These are phyloP conservation scores for Sternarchorhynchus goeldii DNA, from an alignment of 2,797 vertebrate species.

Conservation along the genomic window DNA sequence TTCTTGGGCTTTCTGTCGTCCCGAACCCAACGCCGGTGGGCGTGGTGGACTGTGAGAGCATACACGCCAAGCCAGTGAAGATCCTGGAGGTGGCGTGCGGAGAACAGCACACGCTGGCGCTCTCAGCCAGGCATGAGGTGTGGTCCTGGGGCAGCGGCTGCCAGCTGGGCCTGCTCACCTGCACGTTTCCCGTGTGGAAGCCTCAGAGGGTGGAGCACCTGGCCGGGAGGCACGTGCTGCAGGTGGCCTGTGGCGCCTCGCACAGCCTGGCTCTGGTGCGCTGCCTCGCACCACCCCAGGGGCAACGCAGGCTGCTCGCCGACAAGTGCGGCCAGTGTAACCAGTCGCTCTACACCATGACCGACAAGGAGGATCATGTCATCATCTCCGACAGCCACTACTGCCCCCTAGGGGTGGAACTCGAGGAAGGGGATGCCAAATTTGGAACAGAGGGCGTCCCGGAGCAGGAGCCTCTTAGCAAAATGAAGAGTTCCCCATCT, in stretches of 20 bases:
- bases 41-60: conserved; percentile 78
- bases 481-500: conserved; percentile 66
- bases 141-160: conserved; percentile 95
- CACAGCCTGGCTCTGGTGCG: conserved; percentile 94
- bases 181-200: conserved; percentile 82
- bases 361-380: conserved; percentile 96
- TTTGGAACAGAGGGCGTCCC: conserved; percentile 41
- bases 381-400: conserved; percentile 97
- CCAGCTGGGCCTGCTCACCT: conserved; percentile 82
- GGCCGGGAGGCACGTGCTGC: conserved; percentile 85
- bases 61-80: conserved; percentile 74
- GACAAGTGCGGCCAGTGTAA: conserved; percentile 94
- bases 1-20: conserved; percentile 76
- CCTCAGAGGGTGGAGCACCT: conserved; percentile 91
- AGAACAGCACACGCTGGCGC: conserved; percentile 86
- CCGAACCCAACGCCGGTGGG: conserved; percentile 84
- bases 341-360: conserved; percentile 96
- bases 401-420: conserved; percentile 82
- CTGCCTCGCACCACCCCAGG: conserved; percentile 79
- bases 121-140: conserved; percentile 85
- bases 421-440: conserved; percentile 69
- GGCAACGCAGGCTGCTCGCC: conserved; percentile 75
- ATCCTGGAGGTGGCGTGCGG: conserved; percentile 90
- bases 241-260: conserved; percentile 87
- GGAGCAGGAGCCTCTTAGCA: background rate